A percentile compares a stretch with the other conserved stretches of the same genome.
These are phyloP conservation scores for Ceryle rudis DNA, from an alignment of 2,797 vertebrate species.

Conservation along the genomic window DNA sequence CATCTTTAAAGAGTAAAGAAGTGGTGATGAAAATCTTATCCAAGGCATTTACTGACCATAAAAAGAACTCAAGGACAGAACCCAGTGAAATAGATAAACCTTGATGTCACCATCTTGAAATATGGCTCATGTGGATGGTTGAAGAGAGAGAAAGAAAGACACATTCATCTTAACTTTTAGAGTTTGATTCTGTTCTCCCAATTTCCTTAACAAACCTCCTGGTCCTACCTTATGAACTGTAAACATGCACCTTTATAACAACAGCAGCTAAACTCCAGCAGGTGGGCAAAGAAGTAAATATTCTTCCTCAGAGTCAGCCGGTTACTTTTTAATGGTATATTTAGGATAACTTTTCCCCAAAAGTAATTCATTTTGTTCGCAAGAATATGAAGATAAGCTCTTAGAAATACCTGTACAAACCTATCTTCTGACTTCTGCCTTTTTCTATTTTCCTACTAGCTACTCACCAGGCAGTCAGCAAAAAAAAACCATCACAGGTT, in stretches of 20 bases:
- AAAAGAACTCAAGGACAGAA: slow-evolving; percentile 9
- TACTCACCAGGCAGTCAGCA: background rate
- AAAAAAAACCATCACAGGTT: background rate
- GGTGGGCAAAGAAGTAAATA: background rate
- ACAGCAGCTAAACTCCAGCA: background rate
- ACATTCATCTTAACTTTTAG: background rate
- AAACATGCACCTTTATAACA: background rate
- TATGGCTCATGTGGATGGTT: background rate
- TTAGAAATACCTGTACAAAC: background rate
- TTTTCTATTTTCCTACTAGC: background rate
- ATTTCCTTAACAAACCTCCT: background rate
- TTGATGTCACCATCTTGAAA: background rate
- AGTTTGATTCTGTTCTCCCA: background rate
- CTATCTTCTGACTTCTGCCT: background rate
- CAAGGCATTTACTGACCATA: background rate
- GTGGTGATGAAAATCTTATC: background rate
- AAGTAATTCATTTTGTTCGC: background rate
- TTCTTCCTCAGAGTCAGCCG: background rate
- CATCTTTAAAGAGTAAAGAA: background rate
- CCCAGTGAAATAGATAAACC: background rate
- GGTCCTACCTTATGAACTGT: background rate
- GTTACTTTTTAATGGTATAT: background rate
- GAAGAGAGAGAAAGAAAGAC: background rate
- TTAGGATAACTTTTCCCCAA: background rate
- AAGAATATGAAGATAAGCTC: background rate